These are phyloP conservation scores for Lithophane ornitopus DNA, from an alignment of 2,888 invertebrate genomes.

Conservation along the genomic window DNA sequence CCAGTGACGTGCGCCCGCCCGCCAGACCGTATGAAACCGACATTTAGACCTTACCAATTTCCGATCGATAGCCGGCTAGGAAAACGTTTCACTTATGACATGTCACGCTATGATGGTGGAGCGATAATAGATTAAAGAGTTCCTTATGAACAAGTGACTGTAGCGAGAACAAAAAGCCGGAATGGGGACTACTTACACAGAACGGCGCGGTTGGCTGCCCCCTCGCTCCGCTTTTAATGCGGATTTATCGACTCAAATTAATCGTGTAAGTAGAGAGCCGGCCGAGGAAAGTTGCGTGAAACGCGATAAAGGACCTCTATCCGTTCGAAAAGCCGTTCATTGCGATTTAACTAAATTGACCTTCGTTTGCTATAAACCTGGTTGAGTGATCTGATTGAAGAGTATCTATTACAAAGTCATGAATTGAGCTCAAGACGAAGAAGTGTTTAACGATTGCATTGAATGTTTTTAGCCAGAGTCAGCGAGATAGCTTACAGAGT, in stretches of 20 bases:
- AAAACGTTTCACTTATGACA: conserved; percentile 72
- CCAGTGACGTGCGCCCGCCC: conserved; percentile 78
- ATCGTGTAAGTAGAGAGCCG: conserved; percentile 88
- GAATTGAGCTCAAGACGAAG: neutral
- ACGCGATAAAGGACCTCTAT: conserved; percentile 85
- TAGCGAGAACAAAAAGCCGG: conserved; percentile 83
- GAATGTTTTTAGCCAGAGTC: conserved; percentile 28
- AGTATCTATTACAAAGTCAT: conserved; percentile 14
- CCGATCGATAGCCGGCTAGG: conserved; percentile 75
- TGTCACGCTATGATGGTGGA: conserved; percentile 70
- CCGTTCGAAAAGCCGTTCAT: conserved; percentile 81
- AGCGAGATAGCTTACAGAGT: conserved; percentile 8
- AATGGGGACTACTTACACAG: conserved; percentile 84
- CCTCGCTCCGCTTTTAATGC: conserved; percentile 87
- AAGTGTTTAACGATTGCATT: conserved; percentile 20
- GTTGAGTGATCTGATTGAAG: conserved; percentile 54
- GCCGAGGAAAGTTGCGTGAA: conserved; percentile 88
- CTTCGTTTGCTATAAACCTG: conserved; percentile 73
- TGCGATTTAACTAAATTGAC: conserved; percentile 82
- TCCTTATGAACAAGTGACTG: conserved; percentile 73
- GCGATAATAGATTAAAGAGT: conserved; percentile 78
- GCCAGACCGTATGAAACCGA: conserved; percentile 72
- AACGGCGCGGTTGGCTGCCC: conserved; percentile 85
- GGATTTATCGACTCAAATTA: conserved; percentile 90
- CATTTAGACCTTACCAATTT: conserved; percentile 77